phyloP scores from a whole-genome alignment of 1,140 invertebrate species.

The Heterodera schachtii region DNA sequence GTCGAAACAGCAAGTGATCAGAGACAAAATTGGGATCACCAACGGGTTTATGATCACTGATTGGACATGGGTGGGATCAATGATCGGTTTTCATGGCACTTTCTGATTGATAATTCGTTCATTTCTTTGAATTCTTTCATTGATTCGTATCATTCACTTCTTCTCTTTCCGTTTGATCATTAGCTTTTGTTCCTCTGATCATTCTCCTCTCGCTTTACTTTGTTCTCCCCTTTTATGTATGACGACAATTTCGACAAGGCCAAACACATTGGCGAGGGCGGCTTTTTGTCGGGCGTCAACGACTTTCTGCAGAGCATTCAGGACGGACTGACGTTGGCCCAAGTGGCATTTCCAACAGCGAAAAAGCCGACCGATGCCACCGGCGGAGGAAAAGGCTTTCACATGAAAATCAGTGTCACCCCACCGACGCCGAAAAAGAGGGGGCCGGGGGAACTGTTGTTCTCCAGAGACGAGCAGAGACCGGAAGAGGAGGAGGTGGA shows the following conservation, averaged over 20 bases:
- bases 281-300: constrained; percentile 39
- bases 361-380: not conserved
- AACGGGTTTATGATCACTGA: too few relatives aligned
- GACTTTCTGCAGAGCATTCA: constrained; percentile 54
- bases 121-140: too few relatives aligned
- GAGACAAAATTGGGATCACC: too few relatives aligned
- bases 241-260: constrained; percentile 59
- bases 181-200: not conserved
- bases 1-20: too few relatives aligned
- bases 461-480: constrained; percentile 48
- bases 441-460: constrained; percentile 32
- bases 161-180: too few relatives aligned
- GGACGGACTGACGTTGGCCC: constrained; percentile 53
- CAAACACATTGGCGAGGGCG: constrained; percentile 47
- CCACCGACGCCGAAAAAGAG: constrained; percentile 32
- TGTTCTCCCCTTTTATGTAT: constrained; percentile 28
- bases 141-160: too few relatives aligned
- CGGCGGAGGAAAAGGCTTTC: constrained; percentile 34
- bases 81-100: too few relatives aligned
- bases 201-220: not conserved
- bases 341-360: constrained; percentile 46
- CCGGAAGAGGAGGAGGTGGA: not conserved
- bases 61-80: too few relatives aligned
- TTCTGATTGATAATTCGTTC: too few relatives aligned
- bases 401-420: constrained; percentile 36